Percentiles rank a stretch among this genome's conserved stretches.
Conservation (phyloP, 2,113 vertebrate species). For the Guaruba guarouba region DNA sequence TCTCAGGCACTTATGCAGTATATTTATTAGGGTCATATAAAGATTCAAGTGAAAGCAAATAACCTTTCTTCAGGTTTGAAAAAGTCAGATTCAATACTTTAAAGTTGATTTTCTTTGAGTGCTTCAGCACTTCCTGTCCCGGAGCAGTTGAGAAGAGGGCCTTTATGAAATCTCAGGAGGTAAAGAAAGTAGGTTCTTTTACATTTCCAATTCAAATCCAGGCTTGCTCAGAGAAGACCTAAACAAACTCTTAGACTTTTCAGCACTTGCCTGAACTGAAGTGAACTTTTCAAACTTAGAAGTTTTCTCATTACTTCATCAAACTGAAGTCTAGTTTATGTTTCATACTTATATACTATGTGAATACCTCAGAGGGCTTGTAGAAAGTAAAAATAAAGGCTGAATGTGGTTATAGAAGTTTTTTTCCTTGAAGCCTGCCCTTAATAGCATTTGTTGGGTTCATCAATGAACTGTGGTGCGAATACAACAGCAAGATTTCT, state of each 20-base stretch:
- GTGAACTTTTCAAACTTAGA: background rate
- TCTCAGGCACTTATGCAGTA: background rate
- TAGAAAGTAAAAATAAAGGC: background rate
- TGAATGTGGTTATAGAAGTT: background rate
- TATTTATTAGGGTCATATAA: background rate
- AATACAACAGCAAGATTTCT: background rate
- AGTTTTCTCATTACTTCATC: background rate
- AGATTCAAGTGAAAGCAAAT: background rate
- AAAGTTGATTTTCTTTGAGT: background rate
- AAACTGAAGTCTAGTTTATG: background rate
- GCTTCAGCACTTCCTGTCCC: background rate
- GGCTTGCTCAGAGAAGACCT: background rate
- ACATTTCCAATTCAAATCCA: background rate
- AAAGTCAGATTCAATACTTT: background rate
- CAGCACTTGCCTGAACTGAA: background rate
- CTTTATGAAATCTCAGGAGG: background rate
- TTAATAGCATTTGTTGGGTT: background rate
- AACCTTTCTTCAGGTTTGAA: background rate
- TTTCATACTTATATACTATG: background rate
- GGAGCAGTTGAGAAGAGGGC: background rate
- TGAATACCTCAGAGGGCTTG: background rate
- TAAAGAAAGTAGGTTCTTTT: background rate
- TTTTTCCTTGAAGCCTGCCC: background rate
- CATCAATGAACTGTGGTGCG: background rate
- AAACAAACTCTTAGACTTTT: background rate